Base-by-base conservation (phyloP, 2,888 invertebrate genomes). In the Caenorhabditis plicata region DNA sequence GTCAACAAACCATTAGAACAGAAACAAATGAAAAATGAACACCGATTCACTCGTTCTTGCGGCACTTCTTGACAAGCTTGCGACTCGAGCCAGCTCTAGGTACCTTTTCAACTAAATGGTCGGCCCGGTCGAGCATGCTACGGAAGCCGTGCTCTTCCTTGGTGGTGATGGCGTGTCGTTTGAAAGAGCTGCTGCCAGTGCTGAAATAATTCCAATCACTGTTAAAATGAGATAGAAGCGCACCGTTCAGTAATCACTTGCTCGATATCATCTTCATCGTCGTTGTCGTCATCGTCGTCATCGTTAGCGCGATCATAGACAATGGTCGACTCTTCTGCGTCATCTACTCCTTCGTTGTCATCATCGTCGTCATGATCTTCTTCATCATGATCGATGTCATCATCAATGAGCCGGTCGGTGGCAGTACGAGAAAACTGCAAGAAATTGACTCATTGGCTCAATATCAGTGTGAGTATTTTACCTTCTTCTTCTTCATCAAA, bases 101-200 rank as follows among this genome's bases (percentile, higher is more conserved):
- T 54, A 70, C 77, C 73, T 78, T 75, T 62, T 78, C 78, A 15
- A 72, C 67, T 38, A 74, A 62, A 49, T 57, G 70, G 39, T 78
- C 78, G 9, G 76, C 78, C 4, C 51, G 48, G 38, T 78, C 78
- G 11, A 78, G 53, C 26, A 64, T 50, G 25, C 68, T 64, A 20
- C 74, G 65, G 44, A 72, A 66, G n/a, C 65, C 69, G 54, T 64
- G 64, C 50, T 78, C 78, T 52, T 74, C 71, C 27, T 71, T 64
- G 19, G 74, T 78, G 9, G 78, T 78, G 27, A 74, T 71, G 2
- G 74, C 72, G 44, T 77, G 77, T n/a, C 78, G 70, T 44, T 68
- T 70, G 57, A 74, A 75, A 9, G 65, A 60, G 17, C 42, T 43
- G n/a, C 60, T 60, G 23, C 57, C 47, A 7, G 35, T 13, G 17